Base-by-base conservation (phyloP, 2,113 vertebrate genomes). In the Colossoma macropomum region DNA sequence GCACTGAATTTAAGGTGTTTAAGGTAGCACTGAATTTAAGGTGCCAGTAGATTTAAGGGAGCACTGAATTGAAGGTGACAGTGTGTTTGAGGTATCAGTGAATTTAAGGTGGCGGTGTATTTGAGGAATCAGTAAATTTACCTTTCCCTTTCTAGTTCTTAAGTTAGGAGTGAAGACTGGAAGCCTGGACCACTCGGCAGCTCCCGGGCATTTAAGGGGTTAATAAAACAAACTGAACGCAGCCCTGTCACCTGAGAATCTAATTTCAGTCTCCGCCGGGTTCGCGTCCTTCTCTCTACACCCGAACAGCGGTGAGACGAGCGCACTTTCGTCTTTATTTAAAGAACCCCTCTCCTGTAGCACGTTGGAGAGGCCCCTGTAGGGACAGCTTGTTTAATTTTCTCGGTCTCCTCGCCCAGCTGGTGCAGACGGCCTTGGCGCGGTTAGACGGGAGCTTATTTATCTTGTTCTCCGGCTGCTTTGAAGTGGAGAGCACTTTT, bases 401-500 rank as follows among this genome's bases (percentile, higher is more conserved):
- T 70, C 63, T 70, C 56, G 56, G 7, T 74, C 81, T n/a, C 74
- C 25, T 82, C 62, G 19, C 80, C 34, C 25, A 25, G 81, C 73
- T 41, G 52, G 81, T 54, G 34, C n/a, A 16, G 50, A 25, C 34
- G 63, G 50, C 73, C 74, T 65, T 15, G 65, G 32, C 38, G 74
- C 34, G 28, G 68, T 76, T 28, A 59, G 66, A 70, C 23, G 59
- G 54, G 50, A 60, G 62, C 80, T 75, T 75, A 75, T 68, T 82
- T 82, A 75, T 82, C 80, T 56, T 82, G 41, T 56, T 63, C 80
- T 68, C 50, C 48, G 41, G 45, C 79, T 74, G 56, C 56, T 59
- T 74, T 81, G 70, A 81, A 81, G 79, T 81, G 79, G 41, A 62
- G 70, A 68, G 77, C 63, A 79, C 77, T 79, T 68, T 79, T 11